A percentile compares a stretch with the other conserved stretches of the same genome.
These are phyloP conservation scores for Macroglossus sobrinus DNA, from an alignment of 2,113 vertebrate genomes.

Conservation along the genomic window DNA sequence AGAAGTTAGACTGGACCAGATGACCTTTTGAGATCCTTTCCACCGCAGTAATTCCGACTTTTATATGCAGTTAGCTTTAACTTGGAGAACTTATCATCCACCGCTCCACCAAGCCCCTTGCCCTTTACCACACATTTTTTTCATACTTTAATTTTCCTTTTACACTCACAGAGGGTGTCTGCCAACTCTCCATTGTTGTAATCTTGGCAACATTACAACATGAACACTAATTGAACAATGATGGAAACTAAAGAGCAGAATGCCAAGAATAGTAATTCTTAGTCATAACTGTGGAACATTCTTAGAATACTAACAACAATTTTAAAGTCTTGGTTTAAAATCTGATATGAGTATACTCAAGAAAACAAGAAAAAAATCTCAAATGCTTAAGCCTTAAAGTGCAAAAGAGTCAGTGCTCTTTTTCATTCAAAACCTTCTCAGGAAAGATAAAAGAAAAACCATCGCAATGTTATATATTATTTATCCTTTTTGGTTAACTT, in stretches of 20 bases:
- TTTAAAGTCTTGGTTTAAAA: not conserved
- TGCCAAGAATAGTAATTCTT: not conserved
- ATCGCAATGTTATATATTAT: not conserved
- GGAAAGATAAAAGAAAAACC: not conserved
- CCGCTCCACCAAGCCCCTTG: not conserved
- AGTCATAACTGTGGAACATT: not conserved
- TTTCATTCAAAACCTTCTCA: not conserved
- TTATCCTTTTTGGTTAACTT: not conserved
- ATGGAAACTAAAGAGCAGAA: not conserved
- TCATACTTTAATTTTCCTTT: not conserved
- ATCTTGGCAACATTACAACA: not conserved
- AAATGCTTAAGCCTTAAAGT: not conserved
- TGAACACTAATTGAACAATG: not conserved
- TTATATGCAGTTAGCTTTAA: not conserved
- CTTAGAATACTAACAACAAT: not conserved
- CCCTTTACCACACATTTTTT: not conserved
- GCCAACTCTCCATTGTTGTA: not conserved
- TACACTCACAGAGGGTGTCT: not conserved
- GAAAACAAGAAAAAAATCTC: not conserved
- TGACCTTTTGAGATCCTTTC: not conserved
- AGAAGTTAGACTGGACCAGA: not conserved
- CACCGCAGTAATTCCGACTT: not conserved
- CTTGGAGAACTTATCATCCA: not conserved
- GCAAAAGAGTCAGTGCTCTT: not conserved
- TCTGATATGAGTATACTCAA: not conserved